A percentile compares a stretch with the other conserved stretches of the same genome.
These are phyloP conservation scores for Ophion costatus DNA, from an alignment of 2,888 invertebrate species.

Conservation along the genomic window DNA sequence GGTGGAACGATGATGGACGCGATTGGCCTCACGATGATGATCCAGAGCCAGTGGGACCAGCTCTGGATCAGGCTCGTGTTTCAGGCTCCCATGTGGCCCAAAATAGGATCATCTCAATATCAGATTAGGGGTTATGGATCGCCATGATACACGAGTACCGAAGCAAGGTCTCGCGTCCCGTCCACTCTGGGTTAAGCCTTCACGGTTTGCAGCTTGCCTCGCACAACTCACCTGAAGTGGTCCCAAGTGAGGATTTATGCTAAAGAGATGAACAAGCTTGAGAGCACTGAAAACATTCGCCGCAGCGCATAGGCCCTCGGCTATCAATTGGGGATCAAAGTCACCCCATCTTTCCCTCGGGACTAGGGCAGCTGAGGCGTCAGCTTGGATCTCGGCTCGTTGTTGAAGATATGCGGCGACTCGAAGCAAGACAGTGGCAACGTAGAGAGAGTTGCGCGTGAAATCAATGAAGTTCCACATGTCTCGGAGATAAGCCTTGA, in stretches of 20 bases:
- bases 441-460: slow-evolving; percentile 94
- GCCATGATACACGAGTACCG: neutral
- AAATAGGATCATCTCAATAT: too few species aligned
- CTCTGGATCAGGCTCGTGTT: too few species aligned
- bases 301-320: slow-evolving; percentile 96
- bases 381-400: slow-evolving; percentile 87
- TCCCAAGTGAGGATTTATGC: slow-evolving; percentile 96
- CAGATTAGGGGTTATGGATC: too few species aligned
- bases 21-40: too few species aligned
- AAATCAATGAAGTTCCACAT: slow-evolving; percentile 99
- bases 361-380: slow-evolving; percentile 89
- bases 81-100: too few species aligned
- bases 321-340: slow-evolving; percentile 96
- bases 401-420: slow-evolving; percentile 91
- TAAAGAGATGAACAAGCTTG: slow-evolving; percentile 96
- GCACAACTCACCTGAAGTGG: slow-evolving; percentile 88
- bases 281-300: slow-evolving; percentile 97
- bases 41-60: too few species aligned
- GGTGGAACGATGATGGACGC: too few species aligned
- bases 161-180: neutral
- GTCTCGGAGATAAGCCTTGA: slow-evolving; percentile 93
- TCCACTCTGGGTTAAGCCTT: neutral
- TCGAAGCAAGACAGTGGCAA: slow-evolving; percentile 88
- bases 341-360: slow-evolving; percentile 95
- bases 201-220: neutral